Evolutionary conservation across 2,797 vertebrate genomes (phyloP).

Genomic region (Protosalanx chinensis): DNA sequence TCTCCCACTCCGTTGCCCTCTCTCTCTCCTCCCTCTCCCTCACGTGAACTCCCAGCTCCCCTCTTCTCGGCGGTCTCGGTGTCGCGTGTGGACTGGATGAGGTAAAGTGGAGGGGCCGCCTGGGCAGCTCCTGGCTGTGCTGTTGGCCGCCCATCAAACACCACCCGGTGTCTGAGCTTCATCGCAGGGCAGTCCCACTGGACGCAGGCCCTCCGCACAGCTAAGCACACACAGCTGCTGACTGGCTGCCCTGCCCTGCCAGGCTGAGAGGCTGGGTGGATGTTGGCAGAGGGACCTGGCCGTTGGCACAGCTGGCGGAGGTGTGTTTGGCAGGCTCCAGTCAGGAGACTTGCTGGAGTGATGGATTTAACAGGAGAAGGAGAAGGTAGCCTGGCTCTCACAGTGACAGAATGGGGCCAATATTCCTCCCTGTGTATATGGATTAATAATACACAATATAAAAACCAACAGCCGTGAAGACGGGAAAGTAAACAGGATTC

Average conservation of each 20-base stretch:
- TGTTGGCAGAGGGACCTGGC: not conserved
- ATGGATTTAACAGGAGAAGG: constrained; percentile 24
- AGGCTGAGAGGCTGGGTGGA: not conserved
- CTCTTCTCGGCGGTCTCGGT: not conserved
- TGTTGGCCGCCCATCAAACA: not conserved
- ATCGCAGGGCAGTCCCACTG: not conserved
- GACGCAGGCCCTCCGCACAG: not conserved
- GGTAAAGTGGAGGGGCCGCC: not conserved
- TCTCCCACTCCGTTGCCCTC: no score
- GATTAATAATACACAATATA: constrained; percentile 59
- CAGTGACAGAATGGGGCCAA: constrained; percentile 66
- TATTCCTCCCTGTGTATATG: constrained; percentile 44
- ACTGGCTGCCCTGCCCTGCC: constrained; percentile 5
- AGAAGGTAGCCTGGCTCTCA: constrained; percentile 25
- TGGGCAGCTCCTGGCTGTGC: not conserved
- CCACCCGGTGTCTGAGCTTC: not conserved
- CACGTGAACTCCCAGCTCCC: not conserved
- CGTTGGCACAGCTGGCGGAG: not conserved
- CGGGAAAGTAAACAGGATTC: constrained; percentile 58
- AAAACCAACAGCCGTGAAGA: constrained; percentile 29
- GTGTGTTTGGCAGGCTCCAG: not conserved
- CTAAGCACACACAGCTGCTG: not conserved
- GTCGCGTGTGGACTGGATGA: constrained; percentile 5
- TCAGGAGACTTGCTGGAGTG: constrained; percentile 3
- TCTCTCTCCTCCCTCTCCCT: not conserved